Base-by-base conservation (phyloP, 2,888 invertebrate genomes). In the Galeruca laticollis region DNA sequence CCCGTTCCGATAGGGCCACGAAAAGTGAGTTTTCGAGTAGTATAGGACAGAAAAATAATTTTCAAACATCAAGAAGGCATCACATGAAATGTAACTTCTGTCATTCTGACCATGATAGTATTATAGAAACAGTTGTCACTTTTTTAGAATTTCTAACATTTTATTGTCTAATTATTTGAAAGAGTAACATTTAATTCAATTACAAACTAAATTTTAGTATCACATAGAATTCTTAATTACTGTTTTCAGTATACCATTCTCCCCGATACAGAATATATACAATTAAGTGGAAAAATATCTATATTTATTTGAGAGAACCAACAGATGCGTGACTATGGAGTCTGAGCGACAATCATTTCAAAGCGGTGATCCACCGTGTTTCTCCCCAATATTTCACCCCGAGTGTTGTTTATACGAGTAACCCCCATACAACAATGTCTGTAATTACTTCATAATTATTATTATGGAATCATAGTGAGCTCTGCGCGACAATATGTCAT, bases 371-470 rank as follows among this genome's bases (percentile, higher is more conserved):
- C 49, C 26, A 65, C 49, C 59, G 54, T n/a, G n/a, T 47, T 47
- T 66, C 57, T 51, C 66, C 66, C 66, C 59, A 66, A 63, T 60
- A 59, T 59, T 66, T 66, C 18, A 37, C 59, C 66, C 71, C 56
- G 11, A 15, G 56, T 33, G 56, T 56, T 56, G 73, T 76, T 76
- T 75, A 69, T 64, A 61, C 71, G 70, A 75, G 72, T 67, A 67
- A 59, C 69, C 70, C n/a, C 76, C 77, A 71, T 73, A 26, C 26
- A 70, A 72, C 76, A 77, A 80, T 74, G 75, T 73, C 77, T 73
- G 73, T 79, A 81, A 81, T 81, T 79, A 79, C 73, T 69, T 68
- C 73, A 73, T 77, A 80, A 81, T 81, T 78, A 79, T 76, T 77
- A 75, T 80, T 79, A 79, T 77, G 76, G 75, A 76, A 77, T 76